Evolutionary conservation across 2,888 invertebrate species (phyloP), one percentile per base, ranked within the genome.

Genomic region (Volucella zonaria): DNA sequence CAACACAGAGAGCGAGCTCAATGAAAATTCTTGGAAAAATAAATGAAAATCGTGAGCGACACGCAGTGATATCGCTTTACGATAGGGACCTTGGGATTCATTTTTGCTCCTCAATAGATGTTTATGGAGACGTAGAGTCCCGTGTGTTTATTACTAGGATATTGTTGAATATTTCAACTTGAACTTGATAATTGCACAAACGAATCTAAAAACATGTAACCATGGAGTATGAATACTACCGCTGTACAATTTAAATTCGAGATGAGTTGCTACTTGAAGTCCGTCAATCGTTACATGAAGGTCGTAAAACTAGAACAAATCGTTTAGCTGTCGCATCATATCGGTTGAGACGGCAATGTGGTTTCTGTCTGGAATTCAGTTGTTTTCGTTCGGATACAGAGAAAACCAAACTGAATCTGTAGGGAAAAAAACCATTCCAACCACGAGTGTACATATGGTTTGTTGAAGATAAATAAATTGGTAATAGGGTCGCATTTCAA

Each of bases 21-120:
- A 45, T 71, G 76, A 64, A 76, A 68, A 76, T 64, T 49, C 64
- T 70, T 62, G 62, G 62, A 62, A 62, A 70, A 64, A 77, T 77
- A 77, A 70, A 70, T 56, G 62, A 77, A 77, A 66, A 61, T 71
- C 54, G n/a, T 38, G 59, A 82, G 43, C 58, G 67, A 59, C 64
- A 49, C 47, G 12, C 61, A 68, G n/a, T 43, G 67, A 18, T 56
- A 45, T n/a, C 18, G 43, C 11, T 68, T 11, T 45, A 68, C 23
- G 52, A 15, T n/a, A 23, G 14, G 12, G 15, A 71, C 78, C 78
- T 78, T 78, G 78, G 64, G 70, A 78, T 71, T 71, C 51, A 70
- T 58, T 64, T 56, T 64, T 42, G 56, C 31, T 58, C 45, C 64
- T 42, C 42, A 43, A 58, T 62, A 56, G 18, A 14, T 42, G 58